Base-by-base conservation (phyloP, 1,140 invertebrate species). In the Sweltsa coloradensis region DNA sequence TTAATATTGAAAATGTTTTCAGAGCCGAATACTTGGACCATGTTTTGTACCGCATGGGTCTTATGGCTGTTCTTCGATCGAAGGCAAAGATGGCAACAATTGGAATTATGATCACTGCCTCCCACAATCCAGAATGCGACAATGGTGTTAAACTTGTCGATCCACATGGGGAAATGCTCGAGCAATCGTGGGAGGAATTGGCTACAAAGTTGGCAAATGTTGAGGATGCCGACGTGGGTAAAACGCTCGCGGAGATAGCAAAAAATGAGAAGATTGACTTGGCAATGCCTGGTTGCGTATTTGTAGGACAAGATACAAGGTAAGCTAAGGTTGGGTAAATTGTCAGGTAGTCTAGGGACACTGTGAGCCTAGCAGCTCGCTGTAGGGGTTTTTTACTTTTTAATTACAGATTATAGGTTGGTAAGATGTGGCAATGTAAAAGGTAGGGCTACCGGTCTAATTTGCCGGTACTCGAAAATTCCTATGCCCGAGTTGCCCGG, bases 91-190 rank as follows among this genome's bases (percentile, higher is more conserved):
- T 62, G 62, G 75, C 73, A 51, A 72, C 77, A 16, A 83, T 94
- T 60, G 96, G 96, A 27, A 75, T 97, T 1, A 97, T 99, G 94
- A 95, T 99, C 55, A 99, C 97, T 16, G 97, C 97, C 0, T 98
- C 94, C 3, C 97, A 99, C 60, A 99, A 99, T 69, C 84, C 92
- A 24, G 89, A 87, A 60, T 74, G 78, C 1, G 97, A 99, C 63
- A 99, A 99, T 71, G 97, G 97, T 5, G 83, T 97, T 0, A 99
- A 99, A 66, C 65, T 99, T 5, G 78, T 99, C 41, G 96, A 99
- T 67, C 91, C 92, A 1, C 72, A 75, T 56, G 97, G 97, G 1
- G 92, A 97, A 68, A 99, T 99, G 96, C 61, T 98, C 51, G 87
- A 94, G 54, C 63, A 75, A 47, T 76, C 76, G 34, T 98, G 95